Conservation (phyloP, 1,140 invertebrate species). For the Tetramorium alpestre region DNA sequence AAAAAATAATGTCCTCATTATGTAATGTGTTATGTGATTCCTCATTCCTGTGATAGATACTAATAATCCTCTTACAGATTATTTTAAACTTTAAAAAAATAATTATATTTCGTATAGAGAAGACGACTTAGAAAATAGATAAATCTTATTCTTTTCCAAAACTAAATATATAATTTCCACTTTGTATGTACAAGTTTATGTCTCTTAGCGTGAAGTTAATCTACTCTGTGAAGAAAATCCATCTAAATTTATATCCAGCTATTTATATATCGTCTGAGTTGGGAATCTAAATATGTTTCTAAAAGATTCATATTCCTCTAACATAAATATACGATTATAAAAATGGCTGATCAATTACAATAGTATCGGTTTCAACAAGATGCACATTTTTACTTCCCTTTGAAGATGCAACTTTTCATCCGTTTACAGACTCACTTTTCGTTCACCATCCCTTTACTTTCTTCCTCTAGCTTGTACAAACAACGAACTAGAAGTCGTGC, state of each 20-base stretch:
- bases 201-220: not conserved
- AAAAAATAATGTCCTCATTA: not conserved
- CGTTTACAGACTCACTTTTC: not conserved
- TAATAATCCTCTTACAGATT: not conserved
- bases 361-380: slow-evolving; percentile 14
- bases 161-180: slow-evolving; percentile 3
- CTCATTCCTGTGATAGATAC: not conserved
- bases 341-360: not conserved
- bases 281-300: not conserved
- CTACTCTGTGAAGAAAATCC: not conserved
- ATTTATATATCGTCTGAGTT: not conserved
- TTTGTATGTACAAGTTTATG: slow-evolving; percentile 1
- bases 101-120: not conserved
- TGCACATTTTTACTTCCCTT: slow-evolving; percentile 51
- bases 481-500: not conserved
- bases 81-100: not conserved
- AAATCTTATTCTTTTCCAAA: not conserved
- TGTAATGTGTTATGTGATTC: not conserved
- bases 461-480: slow-evolving; percentile 10
- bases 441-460: not conserved
- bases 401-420: not conserved
- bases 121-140: not conserved
- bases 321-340: not conserved
- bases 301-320: slow-evolving; percentile 1
- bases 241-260: slow-evolving; percentile 6